Percentiles rank a stretch among this genome's conserved stretches.
Evolutionary conservation across 2,888 invertebrate species (phyloP).

Genomic region (Drosophila niveifrons): DNA sequence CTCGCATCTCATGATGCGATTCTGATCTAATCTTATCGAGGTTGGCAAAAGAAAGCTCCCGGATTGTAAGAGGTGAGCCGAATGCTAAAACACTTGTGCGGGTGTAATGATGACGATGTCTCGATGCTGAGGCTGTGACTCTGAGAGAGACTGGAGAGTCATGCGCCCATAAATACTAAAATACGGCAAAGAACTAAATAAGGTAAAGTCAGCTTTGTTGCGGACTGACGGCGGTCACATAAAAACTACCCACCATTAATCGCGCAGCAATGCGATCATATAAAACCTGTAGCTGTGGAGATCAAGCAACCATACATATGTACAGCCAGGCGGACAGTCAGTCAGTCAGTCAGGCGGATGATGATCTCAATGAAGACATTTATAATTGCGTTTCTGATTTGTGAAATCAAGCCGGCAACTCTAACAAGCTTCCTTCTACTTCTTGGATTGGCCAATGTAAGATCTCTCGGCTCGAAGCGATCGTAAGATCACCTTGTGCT

Average conservation of each 20-base stretch:
- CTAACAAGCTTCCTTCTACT: constrained; percentile 27
- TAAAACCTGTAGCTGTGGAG: constrained; percentile 69
- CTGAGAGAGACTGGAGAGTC: constrained; percentile 47
- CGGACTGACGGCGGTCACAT: constrained; percentile 57
- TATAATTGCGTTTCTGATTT: constrained; percentile 64
- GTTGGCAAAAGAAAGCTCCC: constrained; percentile 11
- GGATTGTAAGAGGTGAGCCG: neutral
- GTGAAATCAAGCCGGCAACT: constrained; percentile 59
- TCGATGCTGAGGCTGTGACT: constrained; percentile 12
- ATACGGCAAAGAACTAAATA: constrained; percentile 61
- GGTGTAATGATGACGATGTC: constrained; percentile 61
- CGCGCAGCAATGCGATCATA: constrained; percentile 57
- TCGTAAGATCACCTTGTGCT: neutral
- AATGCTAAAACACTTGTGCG: constrained; percentile 52
- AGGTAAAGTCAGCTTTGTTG: constrained; percentile 68
- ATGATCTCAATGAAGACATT: constrained; percentile 77
- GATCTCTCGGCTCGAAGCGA: constrained; percentile 1
- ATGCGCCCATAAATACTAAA: constrained; percentile 66
- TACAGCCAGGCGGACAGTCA: constrained; percentile 25
- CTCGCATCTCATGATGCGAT: neutral
- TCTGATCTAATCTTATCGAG: constrained; percentile 51
- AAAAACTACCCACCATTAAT: constrained; percentile 74
- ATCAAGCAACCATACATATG: constrained; percentile 30
- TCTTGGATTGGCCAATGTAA: constrained; percentile 3
- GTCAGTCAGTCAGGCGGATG: constrained; percentile 45